phyloP scores from a whole-genome alignment of 2,888 invertebrate genomes.

The Cephus spinipes region DNA sequence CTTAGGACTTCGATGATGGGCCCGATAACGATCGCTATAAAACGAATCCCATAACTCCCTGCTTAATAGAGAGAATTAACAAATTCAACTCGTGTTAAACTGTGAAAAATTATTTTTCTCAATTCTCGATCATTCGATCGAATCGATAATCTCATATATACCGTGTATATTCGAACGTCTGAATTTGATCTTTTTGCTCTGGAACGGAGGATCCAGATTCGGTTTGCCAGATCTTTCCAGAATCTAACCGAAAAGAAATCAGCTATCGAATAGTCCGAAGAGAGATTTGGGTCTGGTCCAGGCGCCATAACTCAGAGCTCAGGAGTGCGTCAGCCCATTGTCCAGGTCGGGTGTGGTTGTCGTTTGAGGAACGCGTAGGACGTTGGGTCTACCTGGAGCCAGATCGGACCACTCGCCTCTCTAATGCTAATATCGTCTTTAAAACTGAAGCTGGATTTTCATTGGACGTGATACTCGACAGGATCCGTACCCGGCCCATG shows the following conservation, averaged over 20 bases:
- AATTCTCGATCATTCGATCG: background rate
- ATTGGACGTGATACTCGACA: background rate
- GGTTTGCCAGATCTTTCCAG: background rate
- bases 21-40: constrained; percentile 2
- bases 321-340: constrained; percentile 57
- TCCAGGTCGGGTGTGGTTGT: constrained; percentile 51
- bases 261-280: background rate
- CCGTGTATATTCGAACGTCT: too few relatives aligned
- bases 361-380: constrained; percentile 58
- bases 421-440: constrained; percentile 50
- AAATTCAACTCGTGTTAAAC: background rate
- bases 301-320: background rate
- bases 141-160: background rate
- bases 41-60: background rate
- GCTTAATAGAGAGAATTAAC: background rate
- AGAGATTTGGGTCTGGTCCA: background rate
- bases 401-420: constrained; percentile 33
- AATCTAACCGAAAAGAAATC: background rate
- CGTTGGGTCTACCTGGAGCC: constrained; percentile 52
- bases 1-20: background rate
- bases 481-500: background rate
- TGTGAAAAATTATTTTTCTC: background rate
- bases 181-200: background rate
- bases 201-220: background rate
- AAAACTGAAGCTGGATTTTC: constrained; percentile 29